Base-by-base conservation (phyloP, 2,113 vertebrate species). In the Bubo blakistoni region DNA sequence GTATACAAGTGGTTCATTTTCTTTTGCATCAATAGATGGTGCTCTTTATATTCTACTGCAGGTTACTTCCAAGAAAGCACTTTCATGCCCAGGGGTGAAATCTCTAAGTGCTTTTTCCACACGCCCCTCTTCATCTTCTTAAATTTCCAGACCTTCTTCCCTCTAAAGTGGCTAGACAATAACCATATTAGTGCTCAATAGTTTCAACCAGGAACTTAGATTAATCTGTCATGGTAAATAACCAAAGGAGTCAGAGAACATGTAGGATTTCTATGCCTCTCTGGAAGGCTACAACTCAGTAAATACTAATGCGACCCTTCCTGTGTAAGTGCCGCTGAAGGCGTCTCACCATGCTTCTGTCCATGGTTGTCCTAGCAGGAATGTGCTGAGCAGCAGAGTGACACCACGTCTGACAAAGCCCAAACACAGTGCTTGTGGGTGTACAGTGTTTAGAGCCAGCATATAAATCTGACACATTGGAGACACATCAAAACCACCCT, bases 21-120 rank as follows among this genome's bases (percentile, higher is more conserved):
- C 73, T 92, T 85, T 62, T 72, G 40, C 61, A 74, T 84, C 95
- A 44, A 38, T 86, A 96, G 95, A 59, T 96, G 96, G 96, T 83
- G 96, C 95, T 96, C 82, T 96, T 90, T n/a, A 12, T 78, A 76
- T 81, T 86, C 73, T 66, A 10, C 63, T 1, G 2, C 15, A 59
- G 38, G 16, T 55, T 88, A 17, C 51, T 61, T 70, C 59, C 27
- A 29, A 70, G 47, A 79, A 74, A 51, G 13, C 2, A 4, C 30
- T 78, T 47, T 46, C 38, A 11, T 52, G n/a, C 55, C 55, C 0
- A 0, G 8, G 17, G 16, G 19, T 78, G 77, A 88, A 91, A 84
- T 59, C 47, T 88, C 32, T 69, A 66, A 90, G 74, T 71, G 76
- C 27, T 84, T 84, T 86, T 83, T 40, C 81, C 36, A 44, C 7